Evolutionary conservation across 1,140 invertebrate genomes (phyloP).

Genomic region (Heterodera carotae): DNA sequence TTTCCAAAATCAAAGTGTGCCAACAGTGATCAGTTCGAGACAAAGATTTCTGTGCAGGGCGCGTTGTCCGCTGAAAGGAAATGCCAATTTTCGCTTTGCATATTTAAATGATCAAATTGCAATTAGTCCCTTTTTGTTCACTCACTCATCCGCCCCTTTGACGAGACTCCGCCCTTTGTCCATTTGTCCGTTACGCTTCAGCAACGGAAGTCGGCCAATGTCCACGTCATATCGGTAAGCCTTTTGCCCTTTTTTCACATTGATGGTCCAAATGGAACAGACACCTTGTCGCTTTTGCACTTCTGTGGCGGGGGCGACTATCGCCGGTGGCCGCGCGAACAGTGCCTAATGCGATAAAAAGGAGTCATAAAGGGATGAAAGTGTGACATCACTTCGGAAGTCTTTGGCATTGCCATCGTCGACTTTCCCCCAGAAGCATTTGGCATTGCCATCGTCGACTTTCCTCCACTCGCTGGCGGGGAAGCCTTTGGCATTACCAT

Average conservation of each 20-base stretch:
- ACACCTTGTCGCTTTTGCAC: constrained; percentile 29
- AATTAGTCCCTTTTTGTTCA: neutral
- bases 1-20: neutral
- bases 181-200: constrained; percentile 24
- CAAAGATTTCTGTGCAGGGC: constrained; percentile 40
- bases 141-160: constrained; percentile 39
- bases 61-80: constrained; percentile 32
- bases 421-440: too few species aligned
- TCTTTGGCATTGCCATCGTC: too few species aligned
- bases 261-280: constrained; percentile 36
- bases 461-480: too few species aligned
- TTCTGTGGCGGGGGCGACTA: constrained; percentile 26
- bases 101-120: too few species aligned
- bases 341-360: neutral
- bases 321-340: neutral
- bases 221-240: constrained; percentile 47
- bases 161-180: constrained; percentile 33
- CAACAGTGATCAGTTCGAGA: constrained; percentile 28
- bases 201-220: constrained; percentile 27
- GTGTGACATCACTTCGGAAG: neutral
- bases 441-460: too few species aligned
- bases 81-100: neutral
- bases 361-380: neutral
- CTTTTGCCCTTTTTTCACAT: constrained; percentile 34
- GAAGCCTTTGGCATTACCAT: too few species aligned